A percentile compares a stretch with the other conserved stretches of the same genome.
Evolutionary conservation across 2,797 vertebrate genomes (phyloP).

Genomic region (Allobates femoralis): DNA sequence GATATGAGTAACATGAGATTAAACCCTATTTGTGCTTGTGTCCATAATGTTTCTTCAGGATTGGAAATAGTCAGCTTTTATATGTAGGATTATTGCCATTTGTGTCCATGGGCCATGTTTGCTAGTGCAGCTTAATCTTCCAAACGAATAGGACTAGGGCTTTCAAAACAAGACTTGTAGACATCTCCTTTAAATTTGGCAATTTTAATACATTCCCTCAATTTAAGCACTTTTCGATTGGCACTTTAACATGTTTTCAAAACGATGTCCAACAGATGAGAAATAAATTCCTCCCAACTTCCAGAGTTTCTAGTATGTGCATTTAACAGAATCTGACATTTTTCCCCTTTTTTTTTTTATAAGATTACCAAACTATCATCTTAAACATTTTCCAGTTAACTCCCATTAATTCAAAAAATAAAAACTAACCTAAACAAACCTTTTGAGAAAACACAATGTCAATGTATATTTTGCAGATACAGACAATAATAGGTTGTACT

Average conservation of each 20-base stretch:
- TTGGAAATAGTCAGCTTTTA: too few relatives aligned
- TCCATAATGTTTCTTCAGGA: too few relatives aligned
- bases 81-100: too few relatives aligned
- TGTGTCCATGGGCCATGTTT: too few relatives aligned
- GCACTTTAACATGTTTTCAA: not conserved
- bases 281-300: not conserved
- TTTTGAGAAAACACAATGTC: not conserved
- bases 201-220: too few relatives aligned
- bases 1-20: too few relatives aligned
- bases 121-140: too few relatives aligned
- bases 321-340: not conserved
- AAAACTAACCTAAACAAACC: not conserved
- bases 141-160: not conserved
- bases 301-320: too few relatives aligned
- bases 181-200: not conserved
- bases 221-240: not conserved
- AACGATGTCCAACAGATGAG: not conserved
- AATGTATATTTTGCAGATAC: not conserved
- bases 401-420: conserved; percentile 3
- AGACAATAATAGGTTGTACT: not conserved
- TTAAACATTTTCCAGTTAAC: conserved; percentile 1
- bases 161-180: not conserved
- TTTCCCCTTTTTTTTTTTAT: not conserved
- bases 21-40: too few relatives aligned
- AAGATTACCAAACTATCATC: not conserved